phyloP scores from a whole-genome alignment of 2,888 invertebrate genomes.

The Schizaphis graminum region DNA sequence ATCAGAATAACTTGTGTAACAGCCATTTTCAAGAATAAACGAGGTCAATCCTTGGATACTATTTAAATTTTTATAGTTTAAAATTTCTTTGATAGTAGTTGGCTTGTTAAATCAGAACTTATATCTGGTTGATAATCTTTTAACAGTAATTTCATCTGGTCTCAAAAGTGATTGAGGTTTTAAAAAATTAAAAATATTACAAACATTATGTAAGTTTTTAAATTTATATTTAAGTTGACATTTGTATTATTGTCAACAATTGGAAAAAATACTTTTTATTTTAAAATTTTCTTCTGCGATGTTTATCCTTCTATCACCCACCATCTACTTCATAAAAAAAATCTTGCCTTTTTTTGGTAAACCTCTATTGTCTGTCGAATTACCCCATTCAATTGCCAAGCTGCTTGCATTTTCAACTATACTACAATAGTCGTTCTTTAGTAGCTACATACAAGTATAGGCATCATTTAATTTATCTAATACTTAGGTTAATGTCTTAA shows the following conservation, averaged over 20 bases:
- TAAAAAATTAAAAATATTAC: neutral
- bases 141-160: neutral
- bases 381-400: slow-evolving; percentile 26
- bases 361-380: neutral
- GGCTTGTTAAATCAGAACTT: neutral
- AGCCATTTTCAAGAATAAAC: too few relatives aligned
- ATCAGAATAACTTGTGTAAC: too few relatives aligned
- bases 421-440: neutral
- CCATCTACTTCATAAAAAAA: slow-evolving; percentile 15
- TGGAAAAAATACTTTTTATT: slow-evolving; percentile 4
- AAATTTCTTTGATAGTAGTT: neutral
- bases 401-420: neutral
- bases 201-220: neutral
- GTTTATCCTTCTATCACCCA: neutral
- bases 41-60: neutral
- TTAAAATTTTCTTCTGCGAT: neutral
- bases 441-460: neutral
- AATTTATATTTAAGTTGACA: neutral
- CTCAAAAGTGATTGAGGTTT: neutral
- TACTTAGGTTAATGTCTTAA: neutral
- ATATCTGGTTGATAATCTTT: neutral
- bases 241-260: neutral
- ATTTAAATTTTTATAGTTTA: neutral
- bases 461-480: neutral
- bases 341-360: neutral